Conservation (phyloP, 2,113 vertebrate species). For the Chaenocephalus aceratus region DNA sequence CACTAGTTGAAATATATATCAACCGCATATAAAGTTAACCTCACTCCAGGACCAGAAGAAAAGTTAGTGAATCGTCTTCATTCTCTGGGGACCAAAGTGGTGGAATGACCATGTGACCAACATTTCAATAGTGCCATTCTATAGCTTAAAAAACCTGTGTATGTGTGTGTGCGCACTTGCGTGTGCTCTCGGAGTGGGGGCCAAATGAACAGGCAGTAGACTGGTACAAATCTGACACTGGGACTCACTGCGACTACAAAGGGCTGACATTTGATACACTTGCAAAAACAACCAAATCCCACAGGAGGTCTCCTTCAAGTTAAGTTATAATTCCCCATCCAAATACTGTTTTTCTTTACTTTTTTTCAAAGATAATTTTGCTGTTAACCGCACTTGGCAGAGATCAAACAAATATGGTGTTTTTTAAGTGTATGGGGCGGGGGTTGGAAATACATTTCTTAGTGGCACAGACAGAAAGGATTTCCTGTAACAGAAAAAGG, state of each 20-base stretch:
- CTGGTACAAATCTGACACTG: constrained; percentile 50
- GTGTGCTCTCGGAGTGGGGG: constrained; percentile 42
- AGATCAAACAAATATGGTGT: constrained; percentile 47
- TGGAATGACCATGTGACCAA: not conserved
- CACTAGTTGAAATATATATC: not conserved
- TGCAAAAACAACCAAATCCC: constrained; percentile 60
- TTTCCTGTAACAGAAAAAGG: constrained; percentile 31
- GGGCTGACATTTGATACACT: constrained; percentile 53
- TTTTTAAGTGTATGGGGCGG: not conserved
- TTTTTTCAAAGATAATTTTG: constrained; percentile 61
- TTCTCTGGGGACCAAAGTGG: not conserved
- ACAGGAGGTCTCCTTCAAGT: constrained; percentile 54
- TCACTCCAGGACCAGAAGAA: not conserved
- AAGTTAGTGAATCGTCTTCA: not conserved
- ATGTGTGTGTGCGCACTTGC: constrained; percentile 22
- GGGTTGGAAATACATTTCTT: constrained; percentile 21
- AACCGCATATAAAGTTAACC: not conserved
- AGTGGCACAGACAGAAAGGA: constrained; percentile 12
- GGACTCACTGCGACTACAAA: constrained; percentile 59
- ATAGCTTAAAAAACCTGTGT: constrained; percentile 10
- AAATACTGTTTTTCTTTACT: constrained; percentile 38
- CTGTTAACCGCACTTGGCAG: constrained; percentile 48
- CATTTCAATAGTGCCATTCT: not conserved
- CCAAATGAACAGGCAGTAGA: constrained; percentile 37
- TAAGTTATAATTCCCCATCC: constrained; percentile 52